Conservation (phyloP, 1,140 invertebrate genomes). For the Camponotus vicinus region DNA sequence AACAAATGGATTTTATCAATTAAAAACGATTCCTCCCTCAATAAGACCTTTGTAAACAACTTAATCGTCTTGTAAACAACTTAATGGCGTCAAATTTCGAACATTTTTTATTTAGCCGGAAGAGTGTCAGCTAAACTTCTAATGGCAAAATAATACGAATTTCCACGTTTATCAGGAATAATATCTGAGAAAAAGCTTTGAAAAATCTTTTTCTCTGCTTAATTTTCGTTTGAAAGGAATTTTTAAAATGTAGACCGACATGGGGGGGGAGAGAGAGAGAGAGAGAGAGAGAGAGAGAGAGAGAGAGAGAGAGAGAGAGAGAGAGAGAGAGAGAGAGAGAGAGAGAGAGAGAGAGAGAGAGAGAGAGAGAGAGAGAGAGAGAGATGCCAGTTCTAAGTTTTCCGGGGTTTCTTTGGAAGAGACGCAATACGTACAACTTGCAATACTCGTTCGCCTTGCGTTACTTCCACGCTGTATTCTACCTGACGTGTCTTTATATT, state of each 20-base stretch:
- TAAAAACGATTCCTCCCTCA: background rate
- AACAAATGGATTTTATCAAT: background rate
- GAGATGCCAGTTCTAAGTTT: slow-evolving; percentile 57
- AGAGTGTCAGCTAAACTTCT: slow-evolving; percentile 8
- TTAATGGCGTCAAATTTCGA: slow-evolving; percentile 6
- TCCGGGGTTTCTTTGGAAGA: slow-evolving; percentile 63
- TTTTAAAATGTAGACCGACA: slow-evolving; percentile 68
- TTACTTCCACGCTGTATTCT: slow-evolving; percentile 30
- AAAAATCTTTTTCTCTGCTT: slow-evolving; percentile 68
- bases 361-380: no score
- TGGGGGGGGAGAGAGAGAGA: background rate
- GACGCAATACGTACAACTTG: slow-evolving; percentile 58
- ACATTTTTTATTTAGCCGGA: slow-evolving; percentile 27
- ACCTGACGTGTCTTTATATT: slow-evolving; percentile 30
- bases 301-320: no score
- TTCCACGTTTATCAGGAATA: slow-evolving; percentile 48
- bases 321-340: no score
- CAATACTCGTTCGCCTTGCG: slow-evolving; percentile 38
- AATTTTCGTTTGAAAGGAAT: slow-evolving; percentile 72
- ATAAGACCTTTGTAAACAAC: background rate
- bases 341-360: no score
- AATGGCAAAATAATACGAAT: slow-evolving; percentile 61
- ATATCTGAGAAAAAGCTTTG: slow-evolving; percentile 49
- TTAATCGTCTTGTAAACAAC: slow-evolving; percentile 25
- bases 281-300: no score